Evolutionary conservation across 2,113 vertebrate species (phyloP).

Genomic region (Halcyon senegalensis): DNA sequence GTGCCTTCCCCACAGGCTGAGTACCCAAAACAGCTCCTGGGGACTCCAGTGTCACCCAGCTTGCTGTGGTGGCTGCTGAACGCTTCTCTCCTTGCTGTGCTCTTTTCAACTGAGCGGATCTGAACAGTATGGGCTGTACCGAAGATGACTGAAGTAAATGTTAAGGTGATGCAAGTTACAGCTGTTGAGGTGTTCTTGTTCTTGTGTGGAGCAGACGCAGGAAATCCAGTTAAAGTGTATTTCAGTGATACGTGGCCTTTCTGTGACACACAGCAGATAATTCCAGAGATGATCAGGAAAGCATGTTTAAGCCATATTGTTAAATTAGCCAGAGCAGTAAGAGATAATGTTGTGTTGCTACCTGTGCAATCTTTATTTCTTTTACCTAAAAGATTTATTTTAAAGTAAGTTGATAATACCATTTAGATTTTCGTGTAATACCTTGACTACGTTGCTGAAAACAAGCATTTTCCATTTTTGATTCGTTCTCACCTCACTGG

Average conservation of each 20-base stretch:
- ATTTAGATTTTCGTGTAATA: background rate
- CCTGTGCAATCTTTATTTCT: background rate
- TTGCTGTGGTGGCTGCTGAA: background rate
- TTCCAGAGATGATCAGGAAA: background rate
- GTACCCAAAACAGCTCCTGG: background rate
- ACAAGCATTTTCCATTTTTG: background rate
- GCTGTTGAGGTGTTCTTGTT: background rate
- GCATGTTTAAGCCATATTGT: background rate
- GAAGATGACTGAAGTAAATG: background rate
- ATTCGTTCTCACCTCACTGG: background rate
- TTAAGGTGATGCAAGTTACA: background rate
- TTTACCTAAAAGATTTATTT: background rate
- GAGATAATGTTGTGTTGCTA: background rate
- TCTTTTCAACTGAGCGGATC: background rate
- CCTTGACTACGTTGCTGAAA: background rate
- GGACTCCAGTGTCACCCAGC: background rate
- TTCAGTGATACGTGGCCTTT: background rate
- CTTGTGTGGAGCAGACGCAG: no score
- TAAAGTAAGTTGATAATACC: background rate
- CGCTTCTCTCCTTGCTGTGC: accelerated
- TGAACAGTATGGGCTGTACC: background rate
- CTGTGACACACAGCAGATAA: background rate
- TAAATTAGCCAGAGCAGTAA: background rate
- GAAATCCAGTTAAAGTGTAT: background rate
- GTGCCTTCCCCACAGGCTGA: background rate